Evolutionary conservation across 2,797 vertebrate genomes (phyloP), one percentile per base, ranked within the genome.

Genomic region (Mus minutoides): DNA sequence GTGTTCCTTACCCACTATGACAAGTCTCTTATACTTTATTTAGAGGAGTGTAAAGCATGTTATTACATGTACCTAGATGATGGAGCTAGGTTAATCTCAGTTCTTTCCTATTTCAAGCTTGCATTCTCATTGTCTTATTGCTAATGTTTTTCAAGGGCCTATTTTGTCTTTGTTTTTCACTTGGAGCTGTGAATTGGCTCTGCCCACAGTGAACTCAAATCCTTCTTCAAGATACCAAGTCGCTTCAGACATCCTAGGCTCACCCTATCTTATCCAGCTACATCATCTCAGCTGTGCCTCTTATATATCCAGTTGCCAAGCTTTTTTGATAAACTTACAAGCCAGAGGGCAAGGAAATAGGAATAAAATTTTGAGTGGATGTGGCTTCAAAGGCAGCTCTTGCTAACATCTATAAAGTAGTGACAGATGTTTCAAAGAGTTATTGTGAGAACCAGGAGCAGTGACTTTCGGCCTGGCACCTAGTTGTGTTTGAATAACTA

Each of bases 251-350:
- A n/a, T 31, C 31, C 29, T 19, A 92, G 34, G 26, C 87, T 22
- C 67, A 29, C 29, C 40, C 62, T 76, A 43, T 31, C 60, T 43
- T 79, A 76, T 12, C 43, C 40, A 10, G 79, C 78, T 88, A 43
- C 17, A 58, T 95, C 6, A 43, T 92, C 46, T 94, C 19, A 85
- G 19, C 13, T 40, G 0, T 58, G 22, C n/a, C 43, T 96, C 73
- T 40, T 3, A 21, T 13, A 75, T 69, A 85, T 69, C 80, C 11
- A 26, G 10, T 12, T n/a, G 75, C 75, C 52, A 29, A 90, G 19
- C 10, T 54, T 93, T 90, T 79, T 85, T 79, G 6, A 34, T 96
- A 26, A 96, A 67, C 4, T 92, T 54, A 93, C 37, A 67, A 93
- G 34, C 24, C 78, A 85, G 69, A 93, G 88, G 60, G n/a, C 67